Evolutionary conservation across 1,140 invertebrate species (phyloP).

Genomic region (Brachionus plicatilis): DNA sequence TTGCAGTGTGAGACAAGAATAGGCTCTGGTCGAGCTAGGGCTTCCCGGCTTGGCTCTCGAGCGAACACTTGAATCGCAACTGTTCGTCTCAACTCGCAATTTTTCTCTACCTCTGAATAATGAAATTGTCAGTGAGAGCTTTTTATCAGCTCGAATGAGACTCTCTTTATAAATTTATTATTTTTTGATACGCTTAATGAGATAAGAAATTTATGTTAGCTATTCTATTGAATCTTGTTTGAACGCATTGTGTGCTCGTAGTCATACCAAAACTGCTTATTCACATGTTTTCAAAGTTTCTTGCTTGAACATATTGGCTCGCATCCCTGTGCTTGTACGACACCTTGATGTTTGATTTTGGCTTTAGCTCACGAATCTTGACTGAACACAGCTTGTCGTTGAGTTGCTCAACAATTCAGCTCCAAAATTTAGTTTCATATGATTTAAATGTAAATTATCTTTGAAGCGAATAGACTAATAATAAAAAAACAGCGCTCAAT

Average conservation of each 20-base stretch:
- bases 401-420: not conserved
- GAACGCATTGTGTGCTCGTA: not conserved
- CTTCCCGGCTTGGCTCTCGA: not conserved
- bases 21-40: not conserved
- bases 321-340: not conserved
- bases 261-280: not conserved
- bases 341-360: slow-evolving; percentile 22
- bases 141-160: slow-evolving; percentile 33
- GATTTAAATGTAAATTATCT: slow-evolving; percentile 2
- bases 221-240: slow-evolving; percentile 11
- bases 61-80: not conserved
- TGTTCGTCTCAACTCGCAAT: not conserved
- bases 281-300: not conserved
- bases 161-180: slow-evolving; percentile 28
- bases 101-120: not conserved
- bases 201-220: slow-evolving; percentile 10
- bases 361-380: not conserved
- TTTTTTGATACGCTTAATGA: slow-evolving; percentile 34
- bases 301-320: not conserved
- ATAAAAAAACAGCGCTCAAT: not conserved
- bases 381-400: not conserved
- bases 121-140: slow-evolving; percentile 1
- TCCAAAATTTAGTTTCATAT: not conserved
- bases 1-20: not conserved
- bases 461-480: not conserved